A percentile compares a stretch with the other conserved stretches of the same genome.
Evolutionary conservation across 1,140 invertebrate genomes (phyloP).

Genomic region (Venturia canescens): DNA sequence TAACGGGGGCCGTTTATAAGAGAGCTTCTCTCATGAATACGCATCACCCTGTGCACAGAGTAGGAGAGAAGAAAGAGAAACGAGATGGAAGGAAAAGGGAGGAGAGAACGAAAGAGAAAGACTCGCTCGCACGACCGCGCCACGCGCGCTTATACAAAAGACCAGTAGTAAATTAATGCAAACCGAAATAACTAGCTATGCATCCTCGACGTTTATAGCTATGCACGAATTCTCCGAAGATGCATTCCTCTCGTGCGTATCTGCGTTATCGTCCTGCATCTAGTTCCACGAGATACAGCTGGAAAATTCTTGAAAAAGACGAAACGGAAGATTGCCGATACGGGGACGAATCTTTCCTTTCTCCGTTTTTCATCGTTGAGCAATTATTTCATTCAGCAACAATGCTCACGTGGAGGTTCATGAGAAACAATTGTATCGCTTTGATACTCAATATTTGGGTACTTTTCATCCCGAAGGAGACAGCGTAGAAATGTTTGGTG

Average conservation of each 20-base stretch:
- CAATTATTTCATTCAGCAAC: too few species aligned
- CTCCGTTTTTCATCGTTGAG: too few species aligned
- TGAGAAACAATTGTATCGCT: too few species aligned
- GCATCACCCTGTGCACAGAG: conserved; percentile 53
- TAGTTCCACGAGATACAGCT: background rate
- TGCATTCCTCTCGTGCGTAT: conserved; percentile 13
- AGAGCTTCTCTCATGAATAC: conserved; percentile 71
- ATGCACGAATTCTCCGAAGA: conserved; percentile 12
- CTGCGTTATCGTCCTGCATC: conserved; percentile 13
- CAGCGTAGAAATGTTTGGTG: too few species aligned
- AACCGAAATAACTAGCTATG: conserved; percentile 53
- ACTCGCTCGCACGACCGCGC: conserved; percentile 27
- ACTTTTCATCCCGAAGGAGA: too few species aligned
- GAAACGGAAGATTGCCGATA: too few species aligned
- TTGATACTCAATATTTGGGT: too few species aligned
- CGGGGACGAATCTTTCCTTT: too few species aligned
- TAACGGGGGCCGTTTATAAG: conserved; percentile 70
- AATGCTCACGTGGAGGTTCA: too few species aligned
- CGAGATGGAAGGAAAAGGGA: background rate
- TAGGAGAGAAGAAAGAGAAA: background rate
- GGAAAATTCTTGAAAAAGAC: too few species aligned
- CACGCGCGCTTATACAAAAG: conserved; percentile 60
- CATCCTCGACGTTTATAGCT: conserved; percentile 13
- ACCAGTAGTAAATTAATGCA: conserved; percentile 66
- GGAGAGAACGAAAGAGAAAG: background rate